Conservation (phyloP, 1,140 invertebrate species). For the Halictus rubicundus region DNA sequence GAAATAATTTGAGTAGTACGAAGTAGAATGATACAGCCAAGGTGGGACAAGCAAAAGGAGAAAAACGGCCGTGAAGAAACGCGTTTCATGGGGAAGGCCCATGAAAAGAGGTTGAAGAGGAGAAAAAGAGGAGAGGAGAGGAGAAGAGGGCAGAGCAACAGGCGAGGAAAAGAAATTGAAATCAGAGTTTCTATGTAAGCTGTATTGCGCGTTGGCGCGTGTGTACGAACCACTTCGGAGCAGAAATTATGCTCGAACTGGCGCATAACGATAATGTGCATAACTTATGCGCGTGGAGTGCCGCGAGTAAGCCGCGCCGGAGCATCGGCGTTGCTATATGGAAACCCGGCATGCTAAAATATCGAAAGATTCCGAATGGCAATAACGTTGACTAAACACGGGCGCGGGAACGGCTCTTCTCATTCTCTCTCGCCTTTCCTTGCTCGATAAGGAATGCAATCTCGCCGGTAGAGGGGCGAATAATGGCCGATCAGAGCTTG, state of each 20-base stretch:
- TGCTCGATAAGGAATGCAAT: slow-evolving; percentile 31
- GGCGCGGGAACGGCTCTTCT: slow-evolving; percentile 25
- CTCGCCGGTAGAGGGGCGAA: too few relatives aligned
- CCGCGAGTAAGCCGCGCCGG: slow-evolving; percentile 19
- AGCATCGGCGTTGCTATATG: slow-evolving; percentile 46
- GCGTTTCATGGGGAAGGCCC: neutral
- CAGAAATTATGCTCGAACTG: slow-evolving; percentile 51
- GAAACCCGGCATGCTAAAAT: slow-evolving; percentile 34
- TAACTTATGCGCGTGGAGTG: slow-evolving; percentile 52
- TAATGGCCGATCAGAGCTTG: neutral
- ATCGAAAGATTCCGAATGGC: slow-evolving; percentile 46
- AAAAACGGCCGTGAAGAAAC: neutral
- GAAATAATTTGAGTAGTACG: neutral
- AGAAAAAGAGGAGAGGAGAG: too few relatives aligned
- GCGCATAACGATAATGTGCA: slow-evolving; percentile 61
- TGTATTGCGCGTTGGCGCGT: slow-evolving; percentile 17
- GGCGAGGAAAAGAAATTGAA: slow-evolving; percentile 28
- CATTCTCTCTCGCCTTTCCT: slow-evolving; percentile 27
- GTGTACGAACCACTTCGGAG: slow-evolving; percentile 43
- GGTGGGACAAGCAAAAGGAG: neutral
- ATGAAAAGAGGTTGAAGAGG: neutral
- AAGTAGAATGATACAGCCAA: neutral
- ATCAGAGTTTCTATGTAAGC: slow-evolving; percentile 40
- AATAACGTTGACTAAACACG: slow-evolving; percentile 53
- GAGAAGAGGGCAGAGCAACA: neutral